phyloP scores from a whole-genome alignment of 2,888 invertebrate genomes.

The Drosophila rubida region DNA sequence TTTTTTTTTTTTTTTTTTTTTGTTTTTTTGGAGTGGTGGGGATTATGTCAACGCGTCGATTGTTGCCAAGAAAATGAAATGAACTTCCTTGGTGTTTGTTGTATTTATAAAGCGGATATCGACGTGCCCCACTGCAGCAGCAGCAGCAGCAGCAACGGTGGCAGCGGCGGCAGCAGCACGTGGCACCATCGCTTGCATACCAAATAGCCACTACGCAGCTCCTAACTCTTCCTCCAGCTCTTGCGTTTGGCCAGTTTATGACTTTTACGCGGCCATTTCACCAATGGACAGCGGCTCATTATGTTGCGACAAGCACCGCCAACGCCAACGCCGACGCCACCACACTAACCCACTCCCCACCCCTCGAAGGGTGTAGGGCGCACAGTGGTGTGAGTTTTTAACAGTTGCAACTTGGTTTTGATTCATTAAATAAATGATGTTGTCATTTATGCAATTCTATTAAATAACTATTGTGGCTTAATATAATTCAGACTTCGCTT shows the following conservation, averaged over 20 bases:
- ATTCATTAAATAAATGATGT: too few species aligned
- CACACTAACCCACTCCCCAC: not conserved
- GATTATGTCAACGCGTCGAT: slow-evolving; percentile 77
- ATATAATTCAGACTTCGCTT: too few species aligned
- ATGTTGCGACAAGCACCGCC: slow-evolving; percentile 33
- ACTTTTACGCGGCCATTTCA: slow-evolving; percentile 73
- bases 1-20: not conserved
- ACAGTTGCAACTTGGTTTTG: not conserved
- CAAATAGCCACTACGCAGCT: slow-evolving; percentile 37
- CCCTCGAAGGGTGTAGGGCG: not conserved
- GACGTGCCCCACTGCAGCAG: slow-evolving; percentile 30
- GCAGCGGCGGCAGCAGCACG: not conserved
- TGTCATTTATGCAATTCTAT: too few species aligned
- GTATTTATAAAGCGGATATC: slow-evolving; percentile 85
- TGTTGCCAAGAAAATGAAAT: slow-evolving; percentile 81
- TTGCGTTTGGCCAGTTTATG: slow-evolving; percentile 62
- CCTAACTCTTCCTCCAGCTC: not conserved
- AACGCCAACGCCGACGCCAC: not conserved
- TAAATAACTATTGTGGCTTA: too few species aligned
- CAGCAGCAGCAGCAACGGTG: not conserved
- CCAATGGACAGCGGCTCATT: slow-evolving; percentile 52
- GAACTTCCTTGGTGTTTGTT: slow-evolving; percentile 82
- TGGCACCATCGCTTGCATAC: slow-evolving; percentile 58
- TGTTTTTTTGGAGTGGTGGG: slow-evolving; percentile 7
- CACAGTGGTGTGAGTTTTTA: slow-evolving; percentile 27